Base-by-base conservation (phyloP, 2,888 invertebrate genomes). In the Patella ulyssiponensis region DNA sequence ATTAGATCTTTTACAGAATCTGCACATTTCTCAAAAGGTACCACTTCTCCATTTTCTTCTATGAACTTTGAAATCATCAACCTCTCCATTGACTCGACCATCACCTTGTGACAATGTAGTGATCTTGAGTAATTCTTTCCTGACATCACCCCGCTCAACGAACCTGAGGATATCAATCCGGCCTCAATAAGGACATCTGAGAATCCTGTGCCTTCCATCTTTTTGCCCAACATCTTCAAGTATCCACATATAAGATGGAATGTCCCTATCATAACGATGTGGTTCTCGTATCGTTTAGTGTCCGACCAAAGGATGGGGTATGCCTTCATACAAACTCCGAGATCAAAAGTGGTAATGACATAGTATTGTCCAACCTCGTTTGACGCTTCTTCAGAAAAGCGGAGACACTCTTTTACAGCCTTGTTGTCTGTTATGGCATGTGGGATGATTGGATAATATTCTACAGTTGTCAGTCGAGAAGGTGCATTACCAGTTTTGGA, bases 261-360 rank as follows among this genome's bases (percentile, higher is more conserved):
- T 17, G 82, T 72, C 7, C 79, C 82, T 23, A 83, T 80, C 71
- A 83, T 17, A 3, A 83, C 69, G 23, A 82, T 78, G 77, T 81
- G 83, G 11, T 77, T 71, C 23, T 77, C 23, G 76, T 76, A 83
- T 58, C 20, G 15, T 9, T 77, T 73, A n/a, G 81, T 77, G 15
- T 33, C 27, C 15, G 75, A 79, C 82, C 77, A 84, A 9, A 81
- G 75, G 23, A 84, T 27, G 14, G 82, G 84, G 54, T 75, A 79
- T 20, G 84, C 83, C 70, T 82, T 82, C 80, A 84, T 84, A 70
- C 83, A 81, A 27, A 84, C 81, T 4, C 84, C 81, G 9, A 84
- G 70, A 71, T 85, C 84, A 78, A 83, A 85, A 27, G 83, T 83
- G 44, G 81, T 84, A 15, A 84, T 74, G n/a, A 77, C 75, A 72